Evolutionary conservation across 2,797 vertebrate species (phyloP).

Genomic region (Microctenopoma steveboyesi): DNA sequence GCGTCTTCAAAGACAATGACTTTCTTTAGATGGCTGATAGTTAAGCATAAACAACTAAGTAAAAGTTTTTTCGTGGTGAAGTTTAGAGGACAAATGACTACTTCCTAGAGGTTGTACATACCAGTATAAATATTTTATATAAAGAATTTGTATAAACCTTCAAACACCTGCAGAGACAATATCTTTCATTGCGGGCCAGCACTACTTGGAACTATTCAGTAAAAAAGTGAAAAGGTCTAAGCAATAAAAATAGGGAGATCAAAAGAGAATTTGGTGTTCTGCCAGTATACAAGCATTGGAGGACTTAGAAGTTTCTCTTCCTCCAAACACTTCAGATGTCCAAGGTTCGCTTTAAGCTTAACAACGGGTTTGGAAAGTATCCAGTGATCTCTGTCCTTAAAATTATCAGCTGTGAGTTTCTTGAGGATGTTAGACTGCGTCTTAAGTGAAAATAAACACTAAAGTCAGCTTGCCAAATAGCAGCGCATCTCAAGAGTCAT

Average conservation of each 20-base stretch:
- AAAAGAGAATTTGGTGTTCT: constrained; percentile 14
- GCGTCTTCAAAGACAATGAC: too few species aligned
- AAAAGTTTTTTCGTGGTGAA: not conserved
- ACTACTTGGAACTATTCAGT: constrained; percentile 1
- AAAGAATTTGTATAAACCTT: not conserved
- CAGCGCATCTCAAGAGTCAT: constrained; percentile 4
- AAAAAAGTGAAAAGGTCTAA: constrained; percentile 20
- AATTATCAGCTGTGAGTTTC: constrained; percentile 1
- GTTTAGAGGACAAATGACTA: too few species aligned
- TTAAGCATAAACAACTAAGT: too few species aligned
- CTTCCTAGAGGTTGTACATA: not conserved
- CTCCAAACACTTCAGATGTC: not conserved
- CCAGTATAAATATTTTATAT: too few species aligned
- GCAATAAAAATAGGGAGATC: not conserved
- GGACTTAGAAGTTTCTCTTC: constrained; percentile 5
- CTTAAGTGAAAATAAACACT: constrained; percentile 13
- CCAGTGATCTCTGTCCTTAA: constrained; percentile 11
- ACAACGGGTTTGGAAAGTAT: constrained; percentile 6
- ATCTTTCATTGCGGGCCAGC: not conserved
- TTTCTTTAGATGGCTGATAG: too few species aligned
- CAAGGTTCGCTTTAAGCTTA: not conserved
- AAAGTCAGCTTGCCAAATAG: constrained; percentile 1
- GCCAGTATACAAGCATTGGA: not conserved
- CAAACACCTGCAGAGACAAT: not conserved
- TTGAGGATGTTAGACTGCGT: not conserved